These are phyloP conservation scores for Oscheius sp. DNA, from an alignment of 2,888 invertebrate species.

Conservation along the genomic window DNA sequence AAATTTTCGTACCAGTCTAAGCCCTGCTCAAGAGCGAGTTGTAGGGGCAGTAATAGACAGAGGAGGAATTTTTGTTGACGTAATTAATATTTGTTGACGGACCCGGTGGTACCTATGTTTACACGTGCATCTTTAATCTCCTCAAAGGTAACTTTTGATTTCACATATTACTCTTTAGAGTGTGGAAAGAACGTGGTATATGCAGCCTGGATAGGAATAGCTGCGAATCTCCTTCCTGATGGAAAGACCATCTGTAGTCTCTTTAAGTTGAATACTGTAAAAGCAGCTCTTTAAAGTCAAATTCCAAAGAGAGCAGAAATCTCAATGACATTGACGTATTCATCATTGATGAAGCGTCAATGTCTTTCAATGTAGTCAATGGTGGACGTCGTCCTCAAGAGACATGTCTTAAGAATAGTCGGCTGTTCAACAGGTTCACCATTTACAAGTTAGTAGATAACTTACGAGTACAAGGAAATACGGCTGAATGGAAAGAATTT, in stretches of 20 bases:
- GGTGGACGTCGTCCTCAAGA: constrained; percentile 10
- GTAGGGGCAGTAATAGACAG: neutral
- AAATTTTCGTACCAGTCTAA: no score
- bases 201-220: constrained; percentile 42
- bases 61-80: no score
- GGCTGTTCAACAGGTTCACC: no score
- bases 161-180: no score
- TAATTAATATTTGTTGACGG: neutral
- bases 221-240: constrained; percentile 35
- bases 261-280: constrained; percentile 27
- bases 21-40: no score
- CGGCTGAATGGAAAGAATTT: constrained; percentile 4
- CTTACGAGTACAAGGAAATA: constrained; percentile 11
- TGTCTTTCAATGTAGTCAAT: constrained; percentile 31
- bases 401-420: constrained; percentile 28
- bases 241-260: constrained; percentile 33
- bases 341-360: no score
- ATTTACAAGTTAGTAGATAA: constrained; percentile 21
- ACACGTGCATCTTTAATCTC: neutral
- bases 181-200: no score
- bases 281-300: neutral
- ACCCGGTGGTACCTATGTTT: neutral
- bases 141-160: constrained; percentile 8
- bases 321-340: constrained; percentile 10
- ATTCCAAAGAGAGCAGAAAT: neutral